Evolutionary conservation across 1,140 invertebrate genomes (phyloP).

Genomic region (Lerema accius): DNA sequence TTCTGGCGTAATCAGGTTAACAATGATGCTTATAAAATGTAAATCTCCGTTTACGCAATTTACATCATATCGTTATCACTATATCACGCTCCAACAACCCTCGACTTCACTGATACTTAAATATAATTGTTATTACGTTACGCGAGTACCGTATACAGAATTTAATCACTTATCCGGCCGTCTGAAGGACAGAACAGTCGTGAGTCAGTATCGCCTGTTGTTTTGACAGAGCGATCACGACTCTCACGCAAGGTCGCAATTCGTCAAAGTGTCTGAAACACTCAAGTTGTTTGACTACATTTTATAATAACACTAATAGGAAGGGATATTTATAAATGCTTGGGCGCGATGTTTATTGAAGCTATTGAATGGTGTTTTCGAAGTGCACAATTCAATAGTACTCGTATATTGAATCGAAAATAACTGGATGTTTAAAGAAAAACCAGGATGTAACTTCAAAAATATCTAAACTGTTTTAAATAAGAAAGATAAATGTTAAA

Average conservation of each 20-base stretch:
- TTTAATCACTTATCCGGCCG: slow-evolving; percentile 5
- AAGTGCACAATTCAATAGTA: no score
- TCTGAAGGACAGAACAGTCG: slow-evolving; percentile 14
- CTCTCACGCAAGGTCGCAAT: slow-evolving; percentile 18
- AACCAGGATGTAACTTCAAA: no score
- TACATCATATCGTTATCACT: no score
- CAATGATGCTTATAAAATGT: no score
- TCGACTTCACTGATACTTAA: slow-evolving; percentile 9
- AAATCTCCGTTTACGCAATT: no score
- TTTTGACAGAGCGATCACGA: slow-evolving; percentile 18
- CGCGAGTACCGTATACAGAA: not conserved
- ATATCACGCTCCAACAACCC: no score
- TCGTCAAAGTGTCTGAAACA: not conserved
- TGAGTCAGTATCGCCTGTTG: slow-evolving; percentile 9
- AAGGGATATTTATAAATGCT: not conserved
- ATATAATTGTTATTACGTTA: slow-evolving; percentile 1
- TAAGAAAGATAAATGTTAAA: no score
- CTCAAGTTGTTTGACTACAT: not conserved
- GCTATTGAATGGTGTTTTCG: not conserved
- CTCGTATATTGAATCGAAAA: no score
- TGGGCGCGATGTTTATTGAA: not conserved
- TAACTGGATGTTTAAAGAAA: no score
- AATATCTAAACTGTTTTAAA: no score
- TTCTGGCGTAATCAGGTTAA: no score
- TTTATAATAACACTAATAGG: not conserved